Evolutionary conservation across 2,113 vertebrate genomes (phyloP), one percentile per base, ranked within the genome.

Genomic region (Baryphthengus martii): DNA sequence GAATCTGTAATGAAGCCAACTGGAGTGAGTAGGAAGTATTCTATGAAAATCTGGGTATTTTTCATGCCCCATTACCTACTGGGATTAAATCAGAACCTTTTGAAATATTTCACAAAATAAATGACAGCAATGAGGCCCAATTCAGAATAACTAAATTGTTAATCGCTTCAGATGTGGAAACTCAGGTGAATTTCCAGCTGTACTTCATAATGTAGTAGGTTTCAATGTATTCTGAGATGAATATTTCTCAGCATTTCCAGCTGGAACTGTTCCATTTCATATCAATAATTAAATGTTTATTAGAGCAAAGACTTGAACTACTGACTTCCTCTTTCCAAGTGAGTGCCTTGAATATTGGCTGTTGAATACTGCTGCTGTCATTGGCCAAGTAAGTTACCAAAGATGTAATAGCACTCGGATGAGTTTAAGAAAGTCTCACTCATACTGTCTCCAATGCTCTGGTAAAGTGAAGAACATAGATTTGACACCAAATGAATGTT

Each of bases 211-310:
- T 21, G 6, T 9, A 73, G 35, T 45, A 59, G 23, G 50, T 52
- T 94, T 73, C 42, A 71, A 92, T n/a, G 63, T 92, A 84, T 49
- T 83, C 63, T 23, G n/a, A 83, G 23, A 61, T 31, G 7, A 72
- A 35, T 80, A 79, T 83, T 88, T 90, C 56, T 85, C 33, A 83
- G 47, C 10, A 24, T 68, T 92, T 96, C 67, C 45, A 80, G n/a
- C n/a, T 90, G 76, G 72, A 92, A 80, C 53, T 25, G 80, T 68
- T 92, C 40, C 59, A 83, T n/a, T 83, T 95, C 67, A 44, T 83
- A 83, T 80, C 72, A 90, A 83, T 90, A 93, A 95, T 90, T 93
- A 88, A 93, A 96, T 76, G 58, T 65, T 90, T 92, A 90, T 63
- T 88, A 59, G 53, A 88, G 79, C 63, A 95, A 63, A 90, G 45